Evolutionary conservation across 1,140 invertebrate genomes (phyloP).

Genomic region (Copidosoma floridanum): DNA sequence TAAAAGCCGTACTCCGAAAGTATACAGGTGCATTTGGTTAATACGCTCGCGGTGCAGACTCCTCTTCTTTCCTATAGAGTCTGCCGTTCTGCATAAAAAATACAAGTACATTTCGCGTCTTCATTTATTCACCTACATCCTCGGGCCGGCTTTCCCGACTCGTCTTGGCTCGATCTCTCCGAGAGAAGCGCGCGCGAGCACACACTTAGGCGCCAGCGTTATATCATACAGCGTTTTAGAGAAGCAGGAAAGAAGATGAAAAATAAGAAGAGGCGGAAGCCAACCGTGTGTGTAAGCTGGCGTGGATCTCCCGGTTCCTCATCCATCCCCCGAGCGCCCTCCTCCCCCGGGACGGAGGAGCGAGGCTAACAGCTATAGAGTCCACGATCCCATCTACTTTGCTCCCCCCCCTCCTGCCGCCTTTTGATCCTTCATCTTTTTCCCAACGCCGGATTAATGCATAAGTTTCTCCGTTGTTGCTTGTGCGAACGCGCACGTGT

Average conservation of each 20-base stretch:
- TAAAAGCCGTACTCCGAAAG: too few relatives aligned
- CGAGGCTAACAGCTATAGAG: background rate
- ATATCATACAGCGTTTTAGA: too few relatives aligned
- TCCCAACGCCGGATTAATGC: slow-evolving; percentile 13
- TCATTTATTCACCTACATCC: slow-evolving; percentile 15
- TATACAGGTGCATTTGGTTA: too few relatives aligned
- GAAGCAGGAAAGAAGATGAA: too few relatives aligned
- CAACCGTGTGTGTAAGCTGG: slow-evolving; percentile 52
- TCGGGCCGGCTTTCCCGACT: background rate
- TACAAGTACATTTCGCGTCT: slow-evolving; percentile 5
- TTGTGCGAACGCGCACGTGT: background rate
- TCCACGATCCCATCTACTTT: background rate
- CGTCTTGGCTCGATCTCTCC: slow-evolving; percentile 17
- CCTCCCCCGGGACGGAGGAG: slow-evolving; percentile 2
- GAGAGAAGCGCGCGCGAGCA: slow-evolving; percentile 28
- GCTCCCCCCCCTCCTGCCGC: background rate
- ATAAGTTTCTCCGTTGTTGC: background rate
- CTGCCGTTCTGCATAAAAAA: slow-evolving; percentile 15
- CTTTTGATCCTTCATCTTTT: too few relatives aligned
- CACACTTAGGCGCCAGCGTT: too few relatives aligned
- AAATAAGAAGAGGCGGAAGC: slow-evolving; percentile 22
- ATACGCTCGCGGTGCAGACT: too few relatives aligned
- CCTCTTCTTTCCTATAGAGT: background rate
- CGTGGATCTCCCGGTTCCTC: slow-evolving; percentile 29
- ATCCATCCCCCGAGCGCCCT: slow-evolving; percentile 3